Conservation (phyloP, 2,797 vertebrate genomes). For the Catharus ustulatus region DNA sequence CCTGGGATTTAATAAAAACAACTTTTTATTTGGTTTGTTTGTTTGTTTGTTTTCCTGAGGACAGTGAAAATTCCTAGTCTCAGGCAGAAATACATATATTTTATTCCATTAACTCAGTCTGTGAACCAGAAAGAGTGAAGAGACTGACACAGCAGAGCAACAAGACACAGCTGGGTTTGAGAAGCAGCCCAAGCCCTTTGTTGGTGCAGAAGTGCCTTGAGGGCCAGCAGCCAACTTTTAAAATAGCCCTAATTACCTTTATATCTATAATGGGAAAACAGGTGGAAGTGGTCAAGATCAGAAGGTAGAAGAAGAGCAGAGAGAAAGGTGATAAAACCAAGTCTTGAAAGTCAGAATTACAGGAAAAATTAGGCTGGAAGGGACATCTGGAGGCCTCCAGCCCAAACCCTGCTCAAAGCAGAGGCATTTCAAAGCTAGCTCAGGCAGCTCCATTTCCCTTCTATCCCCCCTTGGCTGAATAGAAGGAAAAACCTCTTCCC, state of each 20-base stretch:
- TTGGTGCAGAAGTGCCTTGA: not conserved
- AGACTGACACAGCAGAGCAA: not conserved
- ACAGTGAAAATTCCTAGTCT: not conserved
- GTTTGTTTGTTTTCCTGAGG: not conserved
- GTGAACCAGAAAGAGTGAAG: not conserved
- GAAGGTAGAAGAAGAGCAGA: not conserved
- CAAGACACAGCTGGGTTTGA: not conserved
- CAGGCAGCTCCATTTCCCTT: not conserved
- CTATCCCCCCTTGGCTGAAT: not conserved
- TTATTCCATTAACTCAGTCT: not conserved
- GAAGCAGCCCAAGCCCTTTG: not conserved
- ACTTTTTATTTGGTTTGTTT: not conserved
- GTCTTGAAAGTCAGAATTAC: not conserved
- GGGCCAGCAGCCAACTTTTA: not conserved
- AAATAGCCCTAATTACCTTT: not conserved
- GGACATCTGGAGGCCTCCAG: not conserved
- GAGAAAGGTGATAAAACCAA: rapidly evolving
- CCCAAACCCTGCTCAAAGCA: not conserved
- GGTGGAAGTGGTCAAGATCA: not conserved
- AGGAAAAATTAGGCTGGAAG: not conserved
- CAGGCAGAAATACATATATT: not conserved
- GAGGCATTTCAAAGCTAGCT: not conserved
- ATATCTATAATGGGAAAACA: not conserved
- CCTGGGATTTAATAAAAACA: not conserved
- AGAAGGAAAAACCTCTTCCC: not conserved